Base-by-base conservation (phyloP, 2,888 invertebrate species). In the Glyphotaelius pellucidus region DNA sequence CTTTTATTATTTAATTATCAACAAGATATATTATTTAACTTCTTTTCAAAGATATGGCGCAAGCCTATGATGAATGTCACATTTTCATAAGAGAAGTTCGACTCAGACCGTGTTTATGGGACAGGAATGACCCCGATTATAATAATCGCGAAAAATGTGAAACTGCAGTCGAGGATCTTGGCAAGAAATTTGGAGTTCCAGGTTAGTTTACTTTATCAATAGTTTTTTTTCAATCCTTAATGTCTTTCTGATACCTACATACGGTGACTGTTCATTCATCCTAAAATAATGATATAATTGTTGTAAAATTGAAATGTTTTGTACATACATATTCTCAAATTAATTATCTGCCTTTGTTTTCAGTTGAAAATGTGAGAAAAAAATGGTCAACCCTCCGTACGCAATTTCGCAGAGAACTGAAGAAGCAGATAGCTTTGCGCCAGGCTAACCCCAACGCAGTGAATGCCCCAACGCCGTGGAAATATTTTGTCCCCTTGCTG, bases 321-420 rank as follows among this genome's bases (percentile, higher is more conserved):
- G 67, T 19, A 67, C 5, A 4, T 15, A 19, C 3, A 9, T 25
- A 67, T 67, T 25, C 67, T n/a, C 67, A 67, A 67, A 67, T n/a
- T 83, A 32, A 83, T 83, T 83, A 11, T 32, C 35, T 83, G 81
- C 38, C 25, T 85, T 42, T 80, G 15, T 80, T 81, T 81, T 31
- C 31, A 90, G 90, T n/a, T 90, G 89, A 89, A 89, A 88, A 86
- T 83, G 79, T 88, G 14, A 80, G 87, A 42, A 92, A 90, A 79
- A 92, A 92, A 90, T 92, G 92, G 92, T n/a, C 32, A 4, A 92
- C 52, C 47, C 67, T 92, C 32, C 85, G 84, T 19, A 87, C 86
- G 31, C 85, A 90, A 90, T 92, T 90, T 90, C 67, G 90, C 19
- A 90, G 90, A 89, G 90, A 92, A 90, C 14, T 90, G n/a, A 87